phyloP scores from a whole-genome alignment of 2,113 vertebrate species.

The Hypomesus transpacificus region DNA sequence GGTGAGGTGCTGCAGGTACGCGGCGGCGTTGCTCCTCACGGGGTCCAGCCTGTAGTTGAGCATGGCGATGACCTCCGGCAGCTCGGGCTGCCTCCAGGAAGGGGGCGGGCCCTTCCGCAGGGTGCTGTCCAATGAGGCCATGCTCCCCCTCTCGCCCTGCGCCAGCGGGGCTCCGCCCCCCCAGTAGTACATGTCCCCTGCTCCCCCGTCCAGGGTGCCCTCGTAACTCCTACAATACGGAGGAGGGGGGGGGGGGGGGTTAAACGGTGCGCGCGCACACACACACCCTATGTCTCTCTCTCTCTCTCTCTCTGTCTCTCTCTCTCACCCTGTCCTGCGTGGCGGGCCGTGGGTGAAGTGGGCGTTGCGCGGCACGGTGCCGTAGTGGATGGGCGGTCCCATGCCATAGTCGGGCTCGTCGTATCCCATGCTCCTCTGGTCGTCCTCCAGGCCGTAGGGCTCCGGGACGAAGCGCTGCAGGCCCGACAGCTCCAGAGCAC shows the following conservation, averaged over 20 bases:
- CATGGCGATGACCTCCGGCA: constrained; percentile 96
- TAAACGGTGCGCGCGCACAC: not conserved
- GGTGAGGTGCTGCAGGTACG: constrained; percentile 93
- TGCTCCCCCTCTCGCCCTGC: constrained; percentile 86
- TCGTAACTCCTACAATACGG: constrained; percentile 84
- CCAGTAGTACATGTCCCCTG: constrained; percentile 85
- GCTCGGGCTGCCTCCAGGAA: constrained; percentile 88
- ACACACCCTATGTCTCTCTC: not conserved
- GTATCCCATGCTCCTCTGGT: constrained; percentile 89
- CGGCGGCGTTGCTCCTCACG: constrained; percentile 90
- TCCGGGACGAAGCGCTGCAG: constrained; percentile 84
- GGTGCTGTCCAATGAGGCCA: constrained; percentile 92
- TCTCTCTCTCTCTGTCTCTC: not conserved
- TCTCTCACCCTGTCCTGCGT: constrained; percentile 81
- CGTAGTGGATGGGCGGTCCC: constrained; percentile 78
- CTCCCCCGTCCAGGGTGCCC: constrained; percentile 83
- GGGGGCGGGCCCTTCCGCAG: constrained; percentile 77
- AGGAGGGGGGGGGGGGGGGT: constrained; percentile 3
- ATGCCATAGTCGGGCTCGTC: constrained; percentile 90
- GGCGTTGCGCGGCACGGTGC: constrained; percentile 78
- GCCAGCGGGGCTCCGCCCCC: constrained; percentile 78
- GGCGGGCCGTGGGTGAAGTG: constrained; percentile 75
- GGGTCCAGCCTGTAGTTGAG: constrained; percentile 90
- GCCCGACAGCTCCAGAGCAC: constrained; percentile 81
- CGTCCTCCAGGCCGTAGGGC: constrained; percentile 87